phyloP scores from a whole-genome alignment of 1,140 invertebrate species.

The Lepidurus arcticus region DNA sequence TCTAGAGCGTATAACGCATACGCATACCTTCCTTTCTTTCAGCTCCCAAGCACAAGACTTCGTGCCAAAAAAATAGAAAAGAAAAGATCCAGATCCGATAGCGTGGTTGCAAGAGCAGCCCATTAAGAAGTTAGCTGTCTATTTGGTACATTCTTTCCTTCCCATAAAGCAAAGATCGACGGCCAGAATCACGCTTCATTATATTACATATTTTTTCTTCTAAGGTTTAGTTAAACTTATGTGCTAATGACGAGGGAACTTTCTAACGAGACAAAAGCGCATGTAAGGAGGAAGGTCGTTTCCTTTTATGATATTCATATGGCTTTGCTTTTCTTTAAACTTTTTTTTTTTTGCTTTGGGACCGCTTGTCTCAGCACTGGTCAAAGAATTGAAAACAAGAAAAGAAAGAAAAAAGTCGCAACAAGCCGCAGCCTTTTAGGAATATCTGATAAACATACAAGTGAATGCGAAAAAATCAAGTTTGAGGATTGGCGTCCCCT shows the following conservation, averaged over 20 bases:
- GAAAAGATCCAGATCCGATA: background rate
- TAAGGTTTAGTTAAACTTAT: background rate
- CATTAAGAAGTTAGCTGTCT: background rate
- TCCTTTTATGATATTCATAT: background rate
- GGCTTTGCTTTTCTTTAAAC: background rate
- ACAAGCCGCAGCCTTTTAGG: too few relatives aligned
- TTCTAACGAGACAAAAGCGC: background rate
- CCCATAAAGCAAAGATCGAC: background rate
- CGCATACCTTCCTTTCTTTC: too few relatives aligned
- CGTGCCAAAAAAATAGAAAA: too few relatives aligned
- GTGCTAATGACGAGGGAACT: conserved; percentile 1
- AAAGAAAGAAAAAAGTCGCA: background rate
- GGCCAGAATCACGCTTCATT: background rate
- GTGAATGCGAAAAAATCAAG: too few relatives aligned
- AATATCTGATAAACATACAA: too few relatives aligned
- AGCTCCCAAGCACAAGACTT: too few relatives aligned
- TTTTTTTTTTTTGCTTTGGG: background rate
- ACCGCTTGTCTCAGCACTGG: background rate
- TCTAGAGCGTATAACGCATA: too few relatives aligned
- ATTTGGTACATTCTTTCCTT: background rate
- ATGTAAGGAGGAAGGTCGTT: background rate
- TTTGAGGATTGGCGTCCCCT: too few relatives aligned
- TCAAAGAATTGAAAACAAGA: background rate
- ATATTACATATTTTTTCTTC: background rate
- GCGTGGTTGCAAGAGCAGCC: background rate